phyloP scores from a whole-genome alignment of 2,113 vertebrate genomes.

The Cinclus mexicanus region DNA sequence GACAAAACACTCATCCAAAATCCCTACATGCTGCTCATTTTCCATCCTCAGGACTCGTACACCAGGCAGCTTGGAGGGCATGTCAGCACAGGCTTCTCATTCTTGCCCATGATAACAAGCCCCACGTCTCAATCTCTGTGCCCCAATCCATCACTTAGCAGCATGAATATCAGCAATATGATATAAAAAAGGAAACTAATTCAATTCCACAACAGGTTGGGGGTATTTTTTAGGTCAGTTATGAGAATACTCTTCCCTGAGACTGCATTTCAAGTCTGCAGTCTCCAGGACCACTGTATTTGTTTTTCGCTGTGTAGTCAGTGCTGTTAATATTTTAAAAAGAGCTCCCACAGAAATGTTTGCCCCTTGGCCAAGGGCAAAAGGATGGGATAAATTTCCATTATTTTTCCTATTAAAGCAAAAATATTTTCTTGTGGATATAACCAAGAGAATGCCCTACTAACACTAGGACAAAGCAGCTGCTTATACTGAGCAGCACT shows the following conservation, averaged over 20 bases:
- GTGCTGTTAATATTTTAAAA: conserved; percentile 62
- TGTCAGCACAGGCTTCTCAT: neutral
- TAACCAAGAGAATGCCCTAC: conserved; percentile 14
- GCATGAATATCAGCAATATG: neutral
- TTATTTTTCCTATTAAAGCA: conserved; percentile 56
- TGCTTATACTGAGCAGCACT: conserved; percentile 7
- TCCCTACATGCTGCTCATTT: neutral
- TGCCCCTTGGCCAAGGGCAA: conserved; percentile 40
- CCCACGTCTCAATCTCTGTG: neutral
- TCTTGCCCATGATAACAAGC: neutral
- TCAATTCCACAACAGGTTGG: neutral
- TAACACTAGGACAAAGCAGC: conserved; percentile 21
- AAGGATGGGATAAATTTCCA: conserved; percentile 29
- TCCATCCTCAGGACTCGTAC: neutral
- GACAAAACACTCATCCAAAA: neutral
- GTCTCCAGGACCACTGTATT: conserved; percentile 3
- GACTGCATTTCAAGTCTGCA: neutral
- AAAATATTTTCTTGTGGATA: conserved; percentile 55
- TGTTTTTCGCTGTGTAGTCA: conserved; percentile 8
- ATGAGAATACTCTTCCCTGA: neutral
- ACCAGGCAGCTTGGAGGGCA: neutral
- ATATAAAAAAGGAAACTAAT: neutral
- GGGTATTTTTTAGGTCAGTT: conserved; percentile 17
- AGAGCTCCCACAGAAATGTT: conserved; percentile 38
- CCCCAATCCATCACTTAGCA: neutral